These are phyloP conservation scores for Barypeithes pellucidus DNA, from an alignment of 2,888 invertebrate genomes.

Conservation along the genomic window DNA sequence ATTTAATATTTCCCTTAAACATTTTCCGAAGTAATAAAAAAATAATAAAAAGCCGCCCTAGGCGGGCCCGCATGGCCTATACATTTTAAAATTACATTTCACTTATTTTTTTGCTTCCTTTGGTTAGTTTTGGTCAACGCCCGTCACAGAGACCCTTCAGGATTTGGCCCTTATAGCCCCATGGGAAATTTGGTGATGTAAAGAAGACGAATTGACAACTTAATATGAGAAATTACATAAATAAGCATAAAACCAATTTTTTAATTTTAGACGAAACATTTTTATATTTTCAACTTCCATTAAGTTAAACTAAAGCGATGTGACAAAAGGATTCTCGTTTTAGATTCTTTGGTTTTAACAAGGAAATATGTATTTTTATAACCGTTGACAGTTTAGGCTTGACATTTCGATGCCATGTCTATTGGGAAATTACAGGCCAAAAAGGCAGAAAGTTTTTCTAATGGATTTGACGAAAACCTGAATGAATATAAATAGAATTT, in stretches of 20 bases:
- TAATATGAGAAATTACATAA: neutral
- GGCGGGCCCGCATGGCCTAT: neutral
- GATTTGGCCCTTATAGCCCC: neutral
- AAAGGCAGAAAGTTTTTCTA: neutral
- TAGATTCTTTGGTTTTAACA: neutral
- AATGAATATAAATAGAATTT: constrained; percentile 1
- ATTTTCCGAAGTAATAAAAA: neutral
- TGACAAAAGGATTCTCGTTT: too few species aligned
- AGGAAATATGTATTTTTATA: constrained; percentile 6
- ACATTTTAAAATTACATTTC: neutral
- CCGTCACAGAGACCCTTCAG: neutral
- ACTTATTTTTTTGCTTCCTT: neutral
- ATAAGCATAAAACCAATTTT: too few species aligned
- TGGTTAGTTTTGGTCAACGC: neutral
- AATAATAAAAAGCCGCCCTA: too few species aligned
- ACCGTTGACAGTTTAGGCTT: neutral
- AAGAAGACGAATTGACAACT: neutral
- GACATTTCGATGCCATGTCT: neutral
- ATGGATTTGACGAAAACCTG: neutral
- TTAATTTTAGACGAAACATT: too few species aligned
- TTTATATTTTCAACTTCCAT: too few species aligned
- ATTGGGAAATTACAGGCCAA: constrained; percentile 1
- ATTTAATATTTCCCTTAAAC: neutral
- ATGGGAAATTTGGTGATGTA: neutral
- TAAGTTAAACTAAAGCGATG: too few species aligned